Base-by-base conservation (phyloP, 2,888 invertebrate genomes). In the Alsophila aescularia region DNA sequence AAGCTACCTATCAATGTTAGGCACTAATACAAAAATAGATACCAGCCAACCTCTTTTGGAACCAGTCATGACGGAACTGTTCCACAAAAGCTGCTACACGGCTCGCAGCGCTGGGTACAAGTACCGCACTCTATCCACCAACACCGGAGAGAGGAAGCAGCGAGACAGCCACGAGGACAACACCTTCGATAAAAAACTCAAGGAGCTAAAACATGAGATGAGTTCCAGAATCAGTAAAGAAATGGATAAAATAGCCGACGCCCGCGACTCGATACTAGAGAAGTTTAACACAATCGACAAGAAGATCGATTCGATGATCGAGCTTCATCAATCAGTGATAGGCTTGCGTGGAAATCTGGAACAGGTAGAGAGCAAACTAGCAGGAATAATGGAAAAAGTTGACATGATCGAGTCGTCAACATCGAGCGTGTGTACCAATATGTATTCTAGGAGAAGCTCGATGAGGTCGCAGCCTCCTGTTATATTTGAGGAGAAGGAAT, bases 101-200 rank as follows among this genome's bases (percentile, higher is more conserved):
- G 66, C 85, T 0, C 79, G 89, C 0, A 84, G 80, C 44, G 60
- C 82, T 1, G 89, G 87, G 1, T 89, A 90, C 62, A 89, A 90
- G 49, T 89, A 87, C 53, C 77, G 89, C 1, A 87, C 86, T 1
- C 63, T 87, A 2, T 83, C 89, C 1, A 89, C 88, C 0, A 89
- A 87, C 50, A 90, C 89, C 0, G 88, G 85, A 0, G 76, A 79
- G 1, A 72, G 67, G 16, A 79, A 67, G 41, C 68, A 62, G 7
- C 62, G 77, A 9, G 69, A 79, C 27, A 67, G 50, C 43, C 59
- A 58, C 5, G 79, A 81, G 43, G 82, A 80, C 15, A 67, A 54
- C 29, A 65, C 62, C 4, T 76, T 85, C 21, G 81, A 85, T 9
- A 79, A 29, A 34, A 87, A 87, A 64, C 76, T 90, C 16, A 77